Conservation (phyloP, 2,888 invertebrate genomes). For the Drosophila helvetica region DNA sequence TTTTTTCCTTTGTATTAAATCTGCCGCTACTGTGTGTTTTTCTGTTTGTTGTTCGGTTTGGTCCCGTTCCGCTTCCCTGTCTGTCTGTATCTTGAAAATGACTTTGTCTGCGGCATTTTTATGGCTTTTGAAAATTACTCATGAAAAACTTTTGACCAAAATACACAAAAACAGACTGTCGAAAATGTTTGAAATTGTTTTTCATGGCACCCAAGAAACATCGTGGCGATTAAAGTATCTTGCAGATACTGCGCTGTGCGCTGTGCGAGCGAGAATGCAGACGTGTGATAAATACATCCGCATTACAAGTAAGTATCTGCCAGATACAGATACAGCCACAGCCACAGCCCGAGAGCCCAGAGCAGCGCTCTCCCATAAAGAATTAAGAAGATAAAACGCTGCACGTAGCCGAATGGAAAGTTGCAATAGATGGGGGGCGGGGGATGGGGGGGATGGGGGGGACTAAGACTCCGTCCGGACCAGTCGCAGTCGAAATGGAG, state of each 20-base stretch:
- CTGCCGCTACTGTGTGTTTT: constrained; percentile 27
- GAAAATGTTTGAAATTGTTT: constrained; percentile 69
- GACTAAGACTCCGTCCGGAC: neutral
- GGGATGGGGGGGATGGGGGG: constrained; percentile 7
- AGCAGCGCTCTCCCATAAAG: constrained; percentile 49
- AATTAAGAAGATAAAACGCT: constrained; percentile 45
- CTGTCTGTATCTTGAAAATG: constrained; percentile 25
- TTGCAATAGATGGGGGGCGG: constrained; percentile 25
- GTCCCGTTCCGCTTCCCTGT: constrained; percentile 25
- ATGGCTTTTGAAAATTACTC: constrained; percentile 69
- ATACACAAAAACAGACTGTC: constrained; percentile 29
- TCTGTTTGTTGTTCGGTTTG: constrained; percentile 5
- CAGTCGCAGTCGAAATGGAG: constrained; percentile 15
- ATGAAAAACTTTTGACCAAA: constrained; percentile 57
- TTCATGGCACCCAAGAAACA: constrained; percentile 37
- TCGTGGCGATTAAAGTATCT: constrained; percentile 62
- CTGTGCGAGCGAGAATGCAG: constrained; percentile 38
- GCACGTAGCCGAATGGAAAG: constrained; percentile 24
- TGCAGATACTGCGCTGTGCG: constrained; percentile 57
- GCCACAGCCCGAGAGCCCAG: constrained; percentile 41
- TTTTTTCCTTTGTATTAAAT: constrained; percentile 39
- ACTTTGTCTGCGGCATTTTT: constrained; percentile 64
- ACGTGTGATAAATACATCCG: constrained; percentile 80
- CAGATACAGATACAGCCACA: constrained; percentile 52
- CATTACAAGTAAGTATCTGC: constrained; percentile 72